Evolutionary conservation across 1,140 invertebrate species (phyloP).

Genomic region (Achatina immaculata): DNA sequence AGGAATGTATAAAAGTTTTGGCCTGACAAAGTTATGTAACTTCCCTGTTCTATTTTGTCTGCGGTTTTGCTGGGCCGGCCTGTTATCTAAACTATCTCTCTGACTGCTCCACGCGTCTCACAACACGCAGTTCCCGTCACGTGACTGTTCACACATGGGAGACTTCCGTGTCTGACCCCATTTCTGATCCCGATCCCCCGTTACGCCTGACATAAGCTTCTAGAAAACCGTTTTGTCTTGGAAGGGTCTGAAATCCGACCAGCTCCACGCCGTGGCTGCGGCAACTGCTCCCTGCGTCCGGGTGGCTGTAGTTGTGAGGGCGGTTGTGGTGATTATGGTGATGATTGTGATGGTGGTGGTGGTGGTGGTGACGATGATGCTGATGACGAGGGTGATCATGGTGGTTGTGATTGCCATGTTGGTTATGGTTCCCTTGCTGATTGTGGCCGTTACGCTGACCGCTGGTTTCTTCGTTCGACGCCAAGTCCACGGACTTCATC

Average conservation of each 20-base stretch:
- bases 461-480: neutral
- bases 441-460: slow-evolving; percentile 19
- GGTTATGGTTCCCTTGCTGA: neutral
- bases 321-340: too few relatives aligned
- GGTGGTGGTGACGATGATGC: neutral
- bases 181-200: slow-evolving; percentile 4
- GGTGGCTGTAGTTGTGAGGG: too few relatives aligned
- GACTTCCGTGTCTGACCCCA: slow-evolving; percentile 21
- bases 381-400: slow-evolving; percentile 1
- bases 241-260: slow-evolving; percentile 19
- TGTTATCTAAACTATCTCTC: too few relatives aligned
- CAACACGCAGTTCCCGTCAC: too few relatives aligned
- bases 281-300: neutral
- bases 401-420: slow-evolving; percentile 5
- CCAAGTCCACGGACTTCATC: slow-evolving; percentile 44
- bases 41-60: too few relatives aligned
- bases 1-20: too few relatives aligned
- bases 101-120: too few relatives aligned
- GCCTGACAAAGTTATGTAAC: too few relatives aligned
- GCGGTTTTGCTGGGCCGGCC: too few relatives aligned
- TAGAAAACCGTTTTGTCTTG: slow-evolving; percentile 33
- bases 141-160: slow-evolving; percentile 24
- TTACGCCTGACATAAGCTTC: neutral
- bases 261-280: slow-evolving; percentile 21
- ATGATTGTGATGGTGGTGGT: neutral